A percentile compares a stretch with the other conserved stretches of the same genome.
Evolutionary conservation across 2,888 invertebrate genomes (phyloP).

Genomic region (Xylophagus ater): DNA sequence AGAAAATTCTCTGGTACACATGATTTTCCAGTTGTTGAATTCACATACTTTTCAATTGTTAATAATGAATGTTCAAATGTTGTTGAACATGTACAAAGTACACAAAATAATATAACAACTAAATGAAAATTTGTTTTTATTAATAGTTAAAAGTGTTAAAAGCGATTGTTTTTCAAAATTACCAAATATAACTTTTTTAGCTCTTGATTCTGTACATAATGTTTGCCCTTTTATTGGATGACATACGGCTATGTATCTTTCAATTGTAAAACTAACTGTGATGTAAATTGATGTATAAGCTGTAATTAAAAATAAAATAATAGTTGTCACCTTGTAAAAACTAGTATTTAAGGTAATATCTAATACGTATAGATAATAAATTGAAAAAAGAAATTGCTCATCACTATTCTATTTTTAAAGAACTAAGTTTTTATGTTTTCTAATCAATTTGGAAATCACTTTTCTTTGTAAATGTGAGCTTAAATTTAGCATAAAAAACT

Average conservation of each 20-base stretch:
- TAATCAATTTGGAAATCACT: too few relatives aligned
- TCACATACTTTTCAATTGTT: conserved; percentile 10
- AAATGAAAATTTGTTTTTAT: conserved; percentile 10
- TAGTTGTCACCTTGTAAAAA: too few relatives aligned
- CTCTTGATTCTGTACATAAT: conserved; percentile 57
- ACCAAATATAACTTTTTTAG: conserved; percentile 51
- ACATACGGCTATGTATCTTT: conserved; percentile 64
- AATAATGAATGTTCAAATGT: conserved; percentile 54
- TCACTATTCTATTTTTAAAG: too few relatives aligned
- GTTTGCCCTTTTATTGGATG: conserved; percentile 60
- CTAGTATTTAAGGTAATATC: too few relatives aligned
- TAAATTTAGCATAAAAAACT: too few relatives aligned
- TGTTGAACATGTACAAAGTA: conserved; percentile 49
- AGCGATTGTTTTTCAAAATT: conserved; percentile 16
- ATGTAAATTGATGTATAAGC: conserved; percentile 62
- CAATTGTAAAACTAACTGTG: conserved; percentile 63
- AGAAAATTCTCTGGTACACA: conserved; percentile 1
- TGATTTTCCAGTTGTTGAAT: conserved; percentile 8
- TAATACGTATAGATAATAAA: too few relatives aligned
- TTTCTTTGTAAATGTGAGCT: too few relatives aligned
- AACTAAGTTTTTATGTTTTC: too few relatives aligned
- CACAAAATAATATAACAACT: conserved; percentile 46
- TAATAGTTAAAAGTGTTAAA: too few relatives aligned
- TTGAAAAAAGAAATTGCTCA: too few relatives aligned
- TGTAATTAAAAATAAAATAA: conserved; percentile 24